Percentiles rank a stretch among this genome's conserved stretches.
These are phyloP conservation scores for Myiagra hebetior DNA, from an alignment of 2,113 vertebrate genomes.

Conservation along the genomic window DNA sequence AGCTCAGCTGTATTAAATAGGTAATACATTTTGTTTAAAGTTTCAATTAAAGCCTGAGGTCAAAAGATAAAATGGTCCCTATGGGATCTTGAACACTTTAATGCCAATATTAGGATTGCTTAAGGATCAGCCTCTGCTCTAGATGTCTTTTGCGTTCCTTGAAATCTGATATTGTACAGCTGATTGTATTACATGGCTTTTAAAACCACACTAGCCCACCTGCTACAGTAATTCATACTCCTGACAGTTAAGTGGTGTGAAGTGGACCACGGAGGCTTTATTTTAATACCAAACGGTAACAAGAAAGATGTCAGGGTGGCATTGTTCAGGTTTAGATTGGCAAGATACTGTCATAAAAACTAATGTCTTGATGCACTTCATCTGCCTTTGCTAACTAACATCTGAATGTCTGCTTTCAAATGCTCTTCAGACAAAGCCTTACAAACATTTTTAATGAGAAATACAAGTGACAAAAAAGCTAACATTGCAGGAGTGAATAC, in stretches of 20 bases:
- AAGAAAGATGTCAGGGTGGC: not conserved
- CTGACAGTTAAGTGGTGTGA: constrained; percentile 61
- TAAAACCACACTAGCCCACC: constrained; percentile 74
- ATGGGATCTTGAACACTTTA: constrained; percentile 67
- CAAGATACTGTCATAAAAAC: not conserved
- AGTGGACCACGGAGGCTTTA: constrained; percentile 15
- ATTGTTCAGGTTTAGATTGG: not conserved
- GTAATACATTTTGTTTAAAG: constrained; percentile 80
- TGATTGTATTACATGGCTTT: constrained; percentile 78
- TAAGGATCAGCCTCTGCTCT: constrained; percentile 66
- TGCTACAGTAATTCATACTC: constrained; percentile 76
- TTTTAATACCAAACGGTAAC: constrained; percentile 48
- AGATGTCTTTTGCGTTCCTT: constrained; percentile 69
- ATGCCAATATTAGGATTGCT: constrained; percentile 69
- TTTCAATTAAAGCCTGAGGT: constrained; percentile 76
- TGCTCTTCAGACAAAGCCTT: not conserved
- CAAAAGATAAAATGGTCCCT: constrained; percentile 71
- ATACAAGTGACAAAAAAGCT: not conserved
- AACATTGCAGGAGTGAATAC: not conserved
- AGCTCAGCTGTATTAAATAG: constrained; percentile 72
- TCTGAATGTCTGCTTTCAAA: not conserved
- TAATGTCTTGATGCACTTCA: not conserved
- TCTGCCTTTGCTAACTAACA: not conserved
- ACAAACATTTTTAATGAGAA: not conserved
- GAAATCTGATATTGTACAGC: constrained; percentile 74